Evolutionary conservation across 2,113 vertebrate species (phyloP), one percentile per base, ranked within the genome.

Genomic region (Bungarus multicinctus): DNA sequence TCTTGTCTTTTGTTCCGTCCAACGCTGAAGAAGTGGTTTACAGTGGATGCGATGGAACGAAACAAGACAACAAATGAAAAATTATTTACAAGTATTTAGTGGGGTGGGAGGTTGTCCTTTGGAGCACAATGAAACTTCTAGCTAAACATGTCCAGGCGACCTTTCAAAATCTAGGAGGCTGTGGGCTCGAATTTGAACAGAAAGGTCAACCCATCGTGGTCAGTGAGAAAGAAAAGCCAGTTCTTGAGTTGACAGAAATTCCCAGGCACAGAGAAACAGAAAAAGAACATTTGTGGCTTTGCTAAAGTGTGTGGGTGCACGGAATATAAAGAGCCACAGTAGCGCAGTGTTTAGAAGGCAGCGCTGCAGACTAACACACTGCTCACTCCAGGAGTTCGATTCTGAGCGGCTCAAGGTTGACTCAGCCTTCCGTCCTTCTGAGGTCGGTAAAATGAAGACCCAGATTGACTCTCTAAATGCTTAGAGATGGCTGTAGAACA

Each of bases 191-290:
- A 81, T n/a, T 96, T 58, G 69, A 2, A 93, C 94, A 69, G 27
- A 93, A 95, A 96, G 94, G 93, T 94, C 96, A 95, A 0, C 8
- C 92, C 20, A 92, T 39, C 57, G n/a, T 95, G 96, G 95, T 93
- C 94, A 94, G 92, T 55, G 94, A 89, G 30, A 93, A 95, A 94
- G 94, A 95, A 96, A 96, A 92, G 91, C 22, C 58, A 58, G 34
- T 60, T 94, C 50, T 93, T 92, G 27, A 43, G 89, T 89, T 91
- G 53, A 47, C 58, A 81, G 30, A 91, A 52, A 50, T 55, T 47
- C 53, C 25, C 20, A 54, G 94, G 95, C 94, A 47, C 47, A 47
- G 47, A n/a, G n/a, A n/a, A n/a, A n/a, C n/a, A n/a, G 43, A 64
- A 60, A 89, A 55, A 88, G 0, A 87, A 2, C 9, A 81, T 88